Evolutionary conservation across 2,113 vertebrate genomes (phyloP).

Genomic region (Phylloscopus whistleri): DNA sequence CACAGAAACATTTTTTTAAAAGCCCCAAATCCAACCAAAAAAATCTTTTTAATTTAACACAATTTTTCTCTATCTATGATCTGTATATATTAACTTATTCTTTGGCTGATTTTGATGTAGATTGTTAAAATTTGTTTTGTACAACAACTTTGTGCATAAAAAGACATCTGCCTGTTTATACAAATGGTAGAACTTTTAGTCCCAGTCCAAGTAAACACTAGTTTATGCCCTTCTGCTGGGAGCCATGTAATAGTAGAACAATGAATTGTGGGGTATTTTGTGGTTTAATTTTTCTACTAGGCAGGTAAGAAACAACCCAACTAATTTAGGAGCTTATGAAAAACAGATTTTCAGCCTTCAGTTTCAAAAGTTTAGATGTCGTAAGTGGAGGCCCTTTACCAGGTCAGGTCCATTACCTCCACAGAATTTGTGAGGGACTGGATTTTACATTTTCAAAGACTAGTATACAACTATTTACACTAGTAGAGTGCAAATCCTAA

Average conservation of each 20-base stretch:
- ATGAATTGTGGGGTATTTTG: neutral
- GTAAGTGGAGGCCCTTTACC: neutral
- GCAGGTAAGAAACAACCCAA: neutral
- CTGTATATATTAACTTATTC: neutral
- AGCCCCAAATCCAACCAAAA: neutral
- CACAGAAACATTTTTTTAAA: neutral
- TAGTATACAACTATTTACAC: neutral
- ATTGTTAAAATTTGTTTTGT: neutral
- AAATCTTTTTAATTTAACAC: neutral
- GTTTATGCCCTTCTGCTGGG: slow-evolving; percentile 10
- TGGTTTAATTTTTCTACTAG: neutral
- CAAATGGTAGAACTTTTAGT: slow-evolving; percentile 26
- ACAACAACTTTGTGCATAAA: neutral
- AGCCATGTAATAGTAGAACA: neutral
- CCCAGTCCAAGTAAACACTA: neutral
- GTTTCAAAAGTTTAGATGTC: neutral
- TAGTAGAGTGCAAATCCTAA: neutral
- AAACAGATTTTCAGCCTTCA: slow-evolving; percentile 32
- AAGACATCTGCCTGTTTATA: neutral
- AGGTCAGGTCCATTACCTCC: neutral
- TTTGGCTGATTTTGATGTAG: neutral
- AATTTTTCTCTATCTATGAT: neutral
- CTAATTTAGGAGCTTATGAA: neutral
- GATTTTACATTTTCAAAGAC: neutral
- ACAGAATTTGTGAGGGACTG: neutral